phyloP scores from a whole-genome alignment of 2,113 vertebrate species.

The Petromus typicus region DNA sequence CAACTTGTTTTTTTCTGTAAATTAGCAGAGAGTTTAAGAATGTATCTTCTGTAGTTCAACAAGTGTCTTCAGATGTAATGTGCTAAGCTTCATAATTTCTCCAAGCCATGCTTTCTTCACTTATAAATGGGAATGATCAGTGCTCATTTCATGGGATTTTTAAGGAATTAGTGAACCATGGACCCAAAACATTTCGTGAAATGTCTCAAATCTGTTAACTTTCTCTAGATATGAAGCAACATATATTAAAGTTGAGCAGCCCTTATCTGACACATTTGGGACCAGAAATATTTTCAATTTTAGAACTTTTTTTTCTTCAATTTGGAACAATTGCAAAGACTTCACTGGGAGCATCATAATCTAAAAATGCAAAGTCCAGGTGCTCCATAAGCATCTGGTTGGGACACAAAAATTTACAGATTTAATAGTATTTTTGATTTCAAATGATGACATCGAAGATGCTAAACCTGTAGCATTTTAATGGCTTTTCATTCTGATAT shows the following conservation, averaged over 20 bases:
- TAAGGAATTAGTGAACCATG: not conserved
- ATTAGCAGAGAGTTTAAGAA: not conserved
- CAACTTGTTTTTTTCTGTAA: not conserved
- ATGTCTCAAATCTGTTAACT: not conserved
- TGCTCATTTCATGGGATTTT: not conserved
- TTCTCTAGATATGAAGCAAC: not conserved
- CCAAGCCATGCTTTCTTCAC: not conserved
- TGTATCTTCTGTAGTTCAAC: not conserved
- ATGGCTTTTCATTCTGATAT: not conserved
- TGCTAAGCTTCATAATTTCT: not conserved
- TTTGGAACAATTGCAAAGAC: not conserved
- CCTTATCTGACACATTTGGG: not conserved
- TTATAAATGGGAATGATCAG: not conserved
- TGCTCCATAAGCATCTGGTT: not conserved
- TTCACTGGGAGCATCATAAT: not conserved
- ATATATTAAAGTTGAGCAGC: rapidly evolving
- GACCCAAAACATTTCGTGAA: not conserved
- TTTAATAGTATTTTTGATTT: not conserved
- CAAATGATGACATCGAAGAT: not conserved
- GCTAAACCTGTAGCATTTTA: not conserved
- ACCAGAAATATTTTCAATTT: not conserved
- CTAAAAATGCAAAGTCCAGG: not conserved
- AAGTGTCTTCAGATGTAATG: not conserved
- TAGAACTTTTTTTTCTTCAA: not conserved
- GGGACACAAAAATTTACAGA: not conserved